These are phyloP conservation scores for Apodemia zela DNA, from an alignment of 2,888 invertebrate genomes.

Conservation along the genomic window DNA sequence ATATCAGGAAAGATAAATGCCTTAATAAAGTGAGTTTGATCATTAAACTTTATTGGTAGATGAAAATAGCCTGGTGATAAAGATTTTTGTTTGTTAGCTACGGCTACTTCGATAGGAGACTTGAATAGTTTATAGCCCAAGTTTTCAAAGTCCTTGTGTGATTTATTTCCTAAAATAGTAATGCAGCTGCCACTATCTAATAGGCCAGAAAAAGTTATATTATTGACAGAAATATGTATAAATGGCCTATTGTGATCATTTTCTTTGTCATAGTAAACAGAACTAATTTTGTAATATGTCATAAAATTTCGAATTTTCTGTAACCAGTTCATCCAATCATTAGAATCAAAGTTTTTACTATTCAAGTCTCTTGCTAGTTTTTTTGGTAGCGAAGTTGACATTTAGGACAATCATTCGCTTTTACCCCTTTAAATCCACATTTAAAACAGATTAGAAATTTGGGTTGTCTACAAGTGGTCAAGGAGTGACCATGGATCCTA, in stretches of 20 bases:
- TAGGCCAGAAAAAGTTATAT: neutral
- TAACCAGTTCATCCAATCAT: neutral
- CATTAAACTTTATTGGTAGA: constrained; percentile 23
- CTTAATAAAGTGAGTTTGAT: constrained; percentile 25
- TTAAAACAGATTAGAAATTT: no score
- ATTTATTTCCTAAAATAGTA: no score
- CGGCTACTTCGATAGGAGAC: neutral
- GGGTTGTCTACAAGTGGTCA: no score
- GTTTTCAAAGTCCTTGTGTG: neutral
- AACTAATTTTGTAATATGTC: neutral
- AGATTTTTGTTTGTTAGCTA: no score
- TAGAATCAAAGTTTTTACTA: neutral
- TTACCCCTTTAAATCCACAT: no score
- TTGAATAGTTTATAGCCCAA: constrained; percentile 17
- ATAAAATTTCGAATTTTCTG: no score
- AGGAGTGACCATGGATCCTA: no score
- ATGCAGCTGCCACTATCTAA: neutral
- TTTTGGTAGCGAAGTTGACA: no score
- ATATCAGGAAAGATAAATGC: constrained; percentile 29
- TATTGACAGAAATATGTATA: neutral
- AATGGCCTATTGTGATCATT: neutral
- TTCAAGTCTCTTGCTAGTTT: no score
- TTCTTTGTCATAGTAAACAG: neutral
- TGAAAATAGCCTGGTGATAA: no score
- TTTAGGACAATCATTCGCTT: no score